Percentiles rank a stretch among this genome's conserved stretches.
Conservation (phyloP, 92 coral and sea anemone species). For the Micromussa lordhowensis region DNA sequence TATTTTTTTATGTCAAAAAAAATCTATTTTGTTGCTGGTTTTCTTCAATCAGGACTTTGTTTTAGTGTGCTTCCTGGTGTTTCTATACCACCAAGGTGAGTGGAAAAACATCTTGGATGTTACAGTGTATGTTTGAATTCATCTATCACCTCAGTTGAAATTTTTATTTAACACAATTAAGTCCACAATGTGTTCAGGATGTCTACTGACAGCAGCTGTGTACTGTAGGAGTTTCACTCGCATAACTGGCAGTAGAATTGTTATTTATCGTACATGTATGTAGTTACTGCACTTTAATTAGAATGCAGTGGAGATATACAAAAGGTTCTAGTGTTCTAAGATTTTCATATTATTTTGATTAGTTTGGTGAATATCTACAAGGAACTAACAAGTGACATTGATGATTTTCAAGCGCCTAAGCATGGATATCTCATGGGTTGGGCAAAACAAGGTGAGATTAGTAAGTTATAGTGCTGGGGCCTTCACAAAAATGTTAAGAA, state of each 20-base stretch:
- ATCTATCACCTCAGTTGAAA: background rate
- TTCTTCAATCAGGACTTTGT: conserved; percentile 79
- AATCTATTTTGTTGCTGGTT: background rate
- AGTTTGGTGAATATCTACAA: conserved; percentile 94
- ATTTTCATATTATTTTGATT: background rate
- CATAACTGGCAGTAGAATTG: too few species aligned
- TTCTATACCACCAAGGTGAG: conserved; percentile 89
- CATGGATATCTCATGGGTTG: conserved; percentile 97
- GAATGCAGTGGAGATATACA: background rate
- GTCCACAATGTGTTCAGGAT: background rate
- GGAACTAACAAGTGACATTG: conserved; percentile 84
- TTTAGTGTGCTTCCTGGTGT: conserved; percentile 97
- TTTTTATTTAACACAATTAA: too few species aligned
- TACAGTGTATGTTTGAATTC: background rate
- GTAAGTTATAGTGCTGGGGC: background rate
- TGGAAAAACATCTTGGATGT: background rate
- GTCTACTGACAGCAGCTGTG: too few species aligned
- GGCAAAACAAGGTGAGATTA: conserved; percentile 90
- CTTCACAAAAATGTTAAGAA: background rate
- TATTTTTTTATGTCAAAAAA: too few species aligned
- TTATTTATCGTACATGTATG: too few species aligned
- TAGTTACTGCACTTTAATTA: too few species aligned
- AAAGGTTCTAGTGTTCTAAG: background rate
- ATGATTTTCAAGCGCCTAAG: conserved; percentile 82
- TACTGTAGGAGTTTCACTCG: too few species aligned